These are phyloP conservation scores for Malurus melanocephalus DNA, from an alignment of 2,113 vertebrate species.

Conservation along the genomic window DNA sequence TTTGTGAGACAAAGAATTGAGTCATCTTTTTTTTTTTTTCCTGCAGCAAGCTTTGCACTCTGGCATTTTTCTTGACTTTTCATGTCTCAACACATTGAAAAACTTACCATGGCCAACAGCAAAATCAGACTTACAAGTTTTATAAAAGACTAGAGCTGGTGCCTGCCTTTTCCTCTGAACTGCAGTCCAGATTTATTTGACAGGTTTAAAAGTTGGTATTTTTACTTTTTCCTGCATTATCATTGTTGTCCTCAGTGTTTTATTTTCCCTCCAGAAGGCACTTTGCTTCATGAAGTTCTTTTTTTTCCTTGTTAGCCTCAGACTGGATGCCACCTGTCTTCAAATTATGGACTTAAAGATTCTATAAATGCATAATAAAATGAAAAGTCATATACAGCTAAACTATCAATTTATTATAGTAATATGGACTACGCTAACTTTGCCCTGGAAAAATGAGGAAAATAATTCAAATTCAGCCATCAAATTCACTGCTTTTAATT, in stretches of 20 bases:
- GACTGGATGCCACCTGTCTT: neutral
- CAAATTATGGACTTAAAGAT: neutral
- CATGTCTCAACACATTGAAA: constrained; percentile 44
- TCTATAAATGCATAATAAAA: neutral
- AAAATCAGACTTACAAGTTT: constrained; percentile 35
- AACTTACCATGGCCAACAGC: constrained; percentile 42
- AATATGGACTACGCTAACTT: neutral
- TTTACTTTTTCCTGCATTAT: neutral
- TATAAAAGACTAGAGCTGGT: constrained; percentile 3
- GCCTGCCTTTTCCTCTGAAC: neutral
- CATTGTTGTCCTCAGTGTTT: neutral
- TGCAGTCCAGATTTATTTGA: neutral
- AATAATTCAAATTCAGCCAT: neutral
- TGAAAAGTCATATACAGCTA: neutral
- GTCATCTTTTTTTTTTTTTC: constrained; percentile 35
- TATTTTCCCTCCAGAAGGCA: neutral
- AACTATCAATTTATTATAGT: neutral
- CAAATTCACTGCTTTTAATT: neutral
- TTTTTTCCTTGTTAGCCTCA: neutral
- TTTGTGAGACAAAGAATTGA: constrained; percentile 45
- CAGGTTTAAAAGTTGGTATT: constrained; percentile 9
- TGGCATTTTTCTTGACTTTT: constrained; percentile 54
- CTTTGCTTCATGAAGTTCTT: neutral
- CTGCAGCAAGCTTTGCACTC: constrained; percentile 50
- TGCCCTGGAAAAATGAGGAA: neutral